Evolutionary conservation across 2,797 vertebrate species (phyloP).

Genomic region (Muscicapa striata): DNA sequence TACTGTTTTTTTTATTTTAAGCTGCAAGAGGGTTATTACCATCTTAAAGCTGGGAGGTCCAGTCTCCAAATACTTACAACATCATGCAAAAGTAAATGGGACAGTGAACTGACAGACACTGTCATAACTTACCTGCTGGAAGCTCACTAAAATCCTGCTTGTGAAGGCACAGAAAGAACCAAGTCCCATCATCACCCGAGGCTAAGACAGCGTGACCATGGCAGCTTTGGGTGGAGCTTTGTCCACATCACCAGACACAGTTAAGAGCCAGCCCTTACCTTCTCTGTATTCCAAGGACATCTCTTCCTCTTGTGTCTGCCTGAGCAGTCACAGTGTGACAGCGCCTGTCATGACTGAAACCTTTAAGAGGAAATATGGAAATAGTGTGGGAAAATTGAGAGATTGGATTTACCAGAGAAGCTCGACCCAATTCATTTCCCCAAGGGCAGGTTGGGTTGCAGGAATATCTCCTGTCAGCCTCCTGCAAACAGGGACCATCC

Average conservation of each 20-base stretch:
- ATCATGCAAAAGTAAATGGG: constrained; percentile 43
- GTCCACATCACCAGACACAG: neutral
- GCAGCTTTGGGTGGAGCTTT: neutral
- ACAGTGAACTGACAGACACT: constrained; percentile 48
- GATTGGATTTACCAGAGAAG: neutral
- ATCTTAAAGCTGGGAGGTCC: constrained; percentile 38
- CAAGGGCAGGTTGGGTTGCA: neutral
- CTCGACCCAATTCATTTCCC: neutral
- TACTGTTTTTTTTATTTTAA: constrained; percentile 53
- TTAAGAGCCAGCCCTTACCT: neutral
- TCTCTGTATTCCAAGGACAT: neutral
- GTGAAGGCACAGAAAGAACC: neutral
- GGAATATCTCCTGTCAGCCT: neutral
- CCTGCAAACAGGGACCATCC: neutral
- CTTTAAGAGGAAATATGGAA: neutral
- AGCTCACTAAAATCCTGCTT: constrained; percentile 27
- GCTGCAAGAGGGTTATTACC: constrained; percentile 58
- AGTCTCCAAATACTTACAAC: constrained; percentile 41
- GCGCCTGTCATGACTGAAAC: neutral
- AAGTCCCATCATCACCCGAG: neutral
- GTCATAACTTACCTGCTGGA: neutral
- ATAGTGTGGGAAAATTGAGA: neutral
- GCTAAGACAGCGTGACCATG: neutral
- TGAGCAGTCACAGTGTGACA: neutral
- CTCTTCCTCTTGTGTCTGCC: neutral